Conservation (phyloP, 2,797 vertebrate genomes). For the Trachops cirrhosus region DNA sequence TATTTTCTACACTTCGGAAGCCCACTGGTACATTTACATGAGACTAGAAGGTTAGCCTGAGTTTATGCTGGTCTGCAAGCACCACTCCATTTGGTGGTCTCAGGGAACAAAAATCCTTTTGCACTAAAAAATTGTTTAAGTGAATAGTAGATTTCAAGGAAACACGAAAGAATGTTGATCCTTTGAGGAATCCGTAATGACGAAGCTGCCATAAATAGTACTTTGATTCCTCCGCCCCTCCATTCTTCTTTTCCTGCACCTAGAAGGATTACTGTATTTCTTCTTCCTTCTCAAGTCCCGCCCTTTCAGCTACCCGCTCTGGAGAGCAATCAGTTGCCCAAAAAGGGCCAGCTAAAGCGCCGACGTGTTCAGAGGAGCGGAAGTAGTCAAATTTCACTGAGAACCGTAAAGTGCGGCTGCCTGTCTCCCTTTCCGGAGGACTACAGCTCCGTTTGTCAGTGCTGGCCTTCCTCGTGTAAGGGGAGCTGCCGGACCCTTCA, state of each 20-base stretch:
- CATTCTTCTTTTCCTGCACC: not conserved
- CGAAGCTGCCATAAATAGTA: not conserved
- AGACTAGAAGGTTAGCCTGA: not conserved
- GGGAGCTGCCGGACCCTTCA: constrained; percentile 20
- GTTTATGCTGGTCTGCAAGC: not conserved
- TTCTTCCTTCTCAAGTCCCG: constrained; percentile 57
- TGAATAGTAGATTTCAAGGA: not conserved
- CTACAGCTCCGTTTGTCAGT: constrained; percentile 40
- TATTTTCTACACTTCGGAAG: constrained; percentile 30
- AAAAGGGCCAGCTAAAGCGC: constrained; percentile 27
- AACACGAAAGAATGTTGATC: constrained; percentile 36
- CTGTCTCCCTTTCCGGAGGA: constrained; percentile 49
- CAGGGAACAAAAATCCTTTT: not conserved
- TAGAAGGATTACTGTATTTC: not conserved
- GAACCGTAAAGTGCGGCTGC: constrained; percentile 51
- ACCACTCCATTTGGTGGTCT: not conserved
- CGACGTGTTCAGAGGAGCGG: constrained; percentile 52
- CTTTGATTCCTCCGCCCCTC: constrained; percentile 33
- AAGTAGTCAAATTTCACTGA: constrained; percentile 60
- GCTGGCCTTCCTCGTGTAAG: constrained; percentile 50
- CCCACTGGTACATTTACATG: not conserved
- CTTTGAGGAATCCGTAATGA: constrained; percentile 54
- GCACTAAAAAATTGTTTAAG: not conserved
- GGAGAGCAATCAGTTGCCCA: not conserved
- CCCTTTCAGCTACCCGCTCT: constrained; percentile 2